Conservation (phyloP, 2,888 invertebrate genomes). For the Mechanitis mazaeus region DNA sequence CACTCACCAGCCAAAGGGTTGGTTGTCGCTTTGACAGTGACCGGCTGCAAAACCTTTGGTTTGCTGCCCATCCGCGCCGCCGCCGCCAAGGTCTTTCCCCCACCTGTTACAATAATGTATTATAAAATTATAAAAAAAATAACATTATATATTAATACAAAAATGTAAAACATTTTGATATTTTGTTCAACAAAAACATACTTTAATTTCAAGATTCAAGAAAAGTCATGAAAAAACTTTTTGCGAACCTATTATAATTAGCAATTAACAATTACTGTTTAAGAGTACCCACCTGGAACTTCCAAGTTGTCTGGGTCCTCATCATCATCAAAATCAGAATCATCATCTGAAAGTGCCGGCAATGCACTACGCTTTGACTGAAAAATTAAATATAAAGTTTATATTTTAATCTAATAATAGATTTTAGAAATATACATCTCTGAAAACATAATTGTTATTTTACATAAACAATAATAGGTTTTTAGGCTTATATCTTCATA, state of each 20-base stretch:
- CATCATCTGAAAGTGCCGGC: constrained; percentile 68
- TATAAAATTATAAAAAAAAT: no score
- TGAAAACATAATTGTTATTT: no score
- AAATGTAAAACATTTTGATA: no score
- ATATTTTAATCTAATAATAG: no score
- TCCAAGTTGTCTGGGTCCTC: constrained; percentile 95
- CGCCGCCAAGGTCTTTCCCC: constrained; percentile 91
- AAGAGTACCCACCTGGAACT: constrained; percentile 88
- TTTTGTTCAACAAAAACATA: no score
- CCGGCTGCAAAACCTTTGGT: constrained; percentile 65
- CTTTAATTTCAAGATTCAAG: no score
- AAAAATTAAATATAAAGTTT: constrained; percentile 19
- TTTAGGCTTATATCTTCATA: no score
- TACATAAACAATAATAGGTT: no score
- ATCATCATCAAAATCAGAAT: constrained; percentile 87
- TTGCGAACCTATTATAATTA: no score
- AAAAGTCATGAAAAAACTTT: no score
- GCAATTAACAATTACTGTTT: background rate
- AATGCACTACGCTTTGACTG: constrained; percentile 62
- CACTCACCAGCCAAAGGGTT: constrained; percentile 61
- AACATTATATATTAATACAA: no score
- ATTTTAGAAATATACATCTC: no score
- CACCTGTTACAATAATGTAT: constrained; percentile 72
- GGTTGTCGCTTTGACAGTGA: constrained; percentile 59
- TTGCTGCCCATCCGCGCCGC: constrained; percentile 80